Base-by-base conservation (phyloP, 2,888 invertebrate genomes). In the Pseudococcus longispinus region DNA sequence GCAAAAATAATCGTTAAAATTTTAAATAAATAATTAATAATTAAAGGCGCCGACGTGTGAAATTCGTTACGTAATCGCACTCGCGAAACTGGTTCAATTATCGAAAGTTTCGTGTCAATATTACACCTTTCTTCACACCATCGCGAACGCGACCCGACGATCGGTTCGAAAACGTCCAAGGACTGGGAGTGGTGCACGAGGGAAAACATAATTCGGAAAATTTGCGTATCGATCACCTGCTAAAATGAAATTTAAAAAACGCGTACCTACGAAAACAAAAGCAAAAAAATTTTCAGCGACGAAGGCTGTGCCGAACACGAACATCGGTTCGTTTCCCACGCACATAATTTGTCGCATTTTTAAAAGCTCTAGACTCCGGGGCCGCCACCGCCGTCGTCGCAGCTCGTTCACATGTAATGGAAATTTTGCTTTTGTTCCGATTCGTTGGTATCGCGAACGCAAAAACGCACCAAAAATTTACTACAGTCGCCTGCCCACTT, bases 321-420 rank as follows among this genome's bases (percentile, higher is more conserved):
- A 65, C 65, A 65, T 65, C 65, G 65, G 65, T 65, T 65, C 65
- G 26, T 65, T 65, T 65, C 65, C 65, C 65, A 65, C 65, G 65
- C 65, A 65, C 65, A 15, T 60, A 60, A 60, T 65, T 65, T 65
- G 65, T 65, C 65, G 65, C 26, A 23, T 26, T 65, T 65, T 26
- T 26, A 26, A 65, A 65, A 65, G 65, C 65, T 26, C 26, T 11
- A 51, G n/a, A 51, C 51, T n/a, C n/a, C 51, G n/a, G 51, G 51
- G n/a, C 51, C 6, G 51, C 44, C 65, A 2, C 20, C 65, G 23
- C 55, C n/a, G 18, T n/a, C 1, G 13, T 23, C 20, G 26, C 11
- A 26, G 9, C 65, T 23, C 51, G n/a, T 46, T 46, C 46, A 46
- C 46, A 46, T 15, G 46, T 51, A 51, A 15, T 51, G n/a, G 51